These are phyloP conservation scores for Pogona vitticeps DNA, from an alignment of 2,113 vertebrate species.

Conservation along the genomic window DNA sequence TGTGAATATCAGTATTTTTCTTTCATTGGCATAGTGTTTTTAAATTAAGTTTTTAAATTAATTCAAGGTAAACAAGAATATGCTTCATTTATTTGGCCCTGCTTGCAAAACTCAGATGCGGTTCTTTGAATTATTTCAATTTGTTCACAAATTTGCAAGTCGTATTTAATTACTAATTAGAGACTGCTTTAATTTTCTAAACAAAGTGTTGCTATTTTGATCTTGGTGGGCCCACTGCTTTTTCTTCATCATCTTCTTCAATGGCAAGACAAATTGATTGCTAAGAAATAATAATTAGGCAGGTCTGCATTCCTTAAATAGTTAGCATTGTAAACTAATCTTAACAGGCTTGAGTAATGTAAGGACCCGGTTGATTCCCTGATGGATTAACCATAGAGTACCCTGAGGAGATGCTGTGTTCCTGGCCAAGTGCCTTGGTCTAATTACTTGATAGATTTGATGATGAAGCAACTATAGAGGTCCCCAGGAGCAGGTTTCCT, in stretches of 20 bases:
- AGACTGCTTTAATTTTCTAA: not conserved
- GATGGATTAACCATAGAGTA: not conserved
- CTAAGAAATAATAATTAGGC: slow-evolving; percentile 23
- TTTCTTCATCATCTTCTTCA: not conserved
- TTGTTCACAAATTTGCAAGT: slow-evolving; percentile 8
- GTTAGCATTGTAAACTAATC: not conserved
- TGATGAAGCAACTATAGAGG: no score
- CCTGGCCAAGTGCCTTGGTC: not conserved
- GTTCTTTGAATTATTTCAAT: not conserved
- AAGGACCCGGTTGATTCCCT: not conserved
- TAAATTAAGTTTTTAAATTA: not conserved
- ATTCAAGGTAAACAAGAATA: not conserved
- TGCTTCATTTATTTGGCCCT: not conserved
- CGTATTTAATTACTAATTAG: not conserved
- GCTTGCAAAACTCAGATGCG: slow-evolving; percentile 8
- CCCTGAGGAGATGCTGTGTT: not conserved
- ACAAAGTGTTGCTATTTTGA: not conserved
- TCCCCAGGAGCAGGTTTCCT: no score
- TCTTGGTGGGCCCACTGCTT: not conserved
- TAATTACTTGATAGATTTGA: no score
- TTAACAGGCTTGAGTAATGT: not conserved
- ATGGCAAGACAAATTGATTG: slow-evolving; percentile 18
- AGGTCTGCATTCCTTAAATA: slow-evolving; percentile 19
- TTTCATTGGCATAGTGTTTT: slow-evolving; percentile 37
- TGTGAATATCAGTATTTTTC: slow-evolving; percentile 25